A percentile compares a stretch with the other conserved stretches of the same genome.
phyloP scores from a whole-genome alignment of 2,113 vertebrate genomes.

The Bubalus kerabau region DNA sequence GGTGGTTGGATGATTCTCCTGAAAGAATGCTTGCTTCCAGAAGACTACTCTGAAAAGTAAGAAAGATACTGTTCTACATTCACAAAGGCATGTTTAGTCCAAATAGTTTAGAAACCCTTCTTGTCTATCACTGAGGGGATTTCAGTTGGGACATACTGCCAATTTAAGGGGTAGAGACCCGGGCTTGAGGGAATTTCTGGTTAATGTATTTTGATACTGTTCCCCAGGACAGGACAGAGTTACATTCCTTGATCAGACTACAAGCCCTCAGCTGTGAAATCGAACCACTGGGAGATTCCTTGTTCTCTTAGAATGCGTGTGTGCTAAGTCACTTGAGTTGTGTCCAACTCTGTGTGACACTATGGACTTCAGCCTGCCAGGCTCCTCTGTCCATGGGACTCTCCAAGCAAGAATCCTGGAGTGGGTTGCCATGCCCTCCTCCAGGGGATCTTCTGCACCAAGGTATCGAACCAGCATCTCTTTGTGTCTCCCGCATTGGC shows the following conservation, averaged over 20 bases:
- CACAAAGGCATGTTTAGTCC: not conserved
- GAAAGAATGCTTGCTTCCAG: not conserved
- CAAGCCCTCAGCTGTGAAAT: not conserved
- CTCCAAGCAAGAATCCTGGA: not conserved
- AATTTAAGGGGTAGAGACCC: not conserved
- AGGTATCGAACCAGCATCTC: accelerated
- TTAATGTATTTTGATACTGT: not conserved
- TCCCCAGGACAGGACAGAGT: not conserved
- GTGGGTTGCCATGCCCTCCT: accelerated
- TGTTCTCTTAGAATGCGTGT: not conserved
- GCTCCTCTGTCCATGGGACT: not conserved
- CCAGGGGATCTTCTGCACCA: not conserved
- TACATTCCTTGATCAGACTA: not conserved
- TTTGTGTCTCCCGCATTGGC: not conserved
- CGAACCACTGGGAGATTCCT: not conserved
- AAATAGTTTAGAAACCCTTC: not conserved
- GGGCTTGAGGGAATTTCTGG: not conserved
- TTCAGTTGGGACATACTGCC: not conserved
- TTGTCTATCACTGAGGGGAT: not conserved
- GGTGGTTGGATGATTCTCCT: not conserved
- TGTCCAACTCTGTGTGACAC: not conserved
- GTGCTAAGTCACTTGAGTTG: not conserved
- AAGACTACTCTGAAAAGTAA: not conserved
- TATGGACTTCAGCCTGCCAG: not conserved
- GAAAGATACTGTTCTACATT: not conserved